Evolutionary conservation across 2,888 invertebrate genomes (phyloP).

Genomic region (Tachina grossa): DNA sequence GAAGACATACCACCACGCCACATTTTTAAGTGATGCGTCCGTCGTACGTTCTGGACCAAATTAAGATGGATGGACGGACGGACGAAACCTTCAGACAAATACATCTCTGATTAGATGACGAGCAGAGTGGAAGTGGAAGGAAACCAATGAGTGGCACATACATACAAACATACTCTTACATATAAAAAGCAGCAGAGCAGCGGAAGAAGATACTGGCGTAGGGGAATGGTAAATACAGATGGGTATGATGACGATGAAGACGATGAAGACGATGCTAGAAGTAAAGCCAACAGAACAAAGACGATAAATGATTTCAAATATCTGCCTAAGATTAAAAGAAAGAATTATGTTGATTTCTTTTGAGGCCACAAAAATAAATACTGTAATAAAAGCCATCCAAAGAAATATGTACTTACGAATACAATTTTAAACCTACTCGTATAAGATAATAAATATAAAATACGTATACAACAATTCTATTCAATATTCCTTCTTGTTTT

Average conservation of each 20-base stretch:
- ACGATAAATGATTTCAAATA: conserved; percentile 64
- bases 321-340: conserved; percentile 45
- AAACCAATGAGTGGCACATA: conserved; percentile 24
- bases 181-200: conserved; percentile 40
- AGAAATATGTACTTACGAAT: not conserved
- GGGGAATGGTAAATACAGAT: not conserved
- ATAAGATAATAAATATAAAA: no score
- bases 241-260: conserved; percentile 28
- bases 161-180: not conserved
- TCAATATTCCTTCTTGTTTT: not conserved
- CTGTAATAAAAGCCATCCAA: conserved; percentile 12
- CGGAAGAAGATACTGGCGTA: conserved; percentile 12
- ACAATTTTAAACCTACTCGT: not conserved
- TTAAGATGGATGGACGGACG: conserved; percentile 20
- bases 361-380: conserved; percentile 44
- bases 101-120: conserved; percentile 49
- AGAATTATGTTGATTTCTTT: conserved; percentile 51
- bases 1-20: conserved; percentile 21
- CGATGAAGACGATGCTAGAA: not conserved
- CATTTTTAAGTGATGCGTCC: conserved; percentile 23
- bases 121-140: conserved; percentile 1
- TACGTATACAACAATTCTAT: not conserved
- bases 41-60: conserved; percentile 4
- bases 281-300: conserved; percentile 30
- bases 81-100: conserved; percentile 55